Evolutionary conservation across 2,888 invertebrate species (phyloP), one percentile per base, ranked within the genome.

Genomic region (Agonopterix arenella): DNA sequence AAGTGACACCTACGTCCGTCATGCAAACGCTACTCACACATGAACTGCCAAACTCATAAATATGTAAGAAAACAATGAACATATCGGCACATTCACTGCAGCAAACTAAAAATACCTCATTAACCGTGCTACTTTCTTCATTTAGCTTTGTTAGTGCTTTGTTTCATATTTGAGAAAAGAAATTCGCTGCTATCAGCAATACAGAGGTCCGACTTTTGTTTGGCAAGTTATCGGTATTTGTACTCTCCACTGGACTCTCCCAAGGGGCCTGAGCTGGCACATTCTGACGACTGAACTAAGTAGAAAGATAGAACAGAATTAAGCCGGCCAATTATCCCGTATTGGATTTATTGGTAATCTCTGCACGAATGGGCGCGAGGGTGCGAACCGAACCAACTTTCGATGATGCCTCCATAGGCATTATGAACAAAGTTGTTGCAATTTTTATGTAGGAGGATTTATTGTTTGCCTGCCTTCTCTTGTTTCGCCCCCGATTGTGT

Each of bases 261-360:
- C 89, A 62, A 69, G 89, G 85, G 89, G 74, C 76, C 86, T 81
- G 78, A 88, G 83, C 88, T 78, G 84, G 89, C 89, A 84, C 84
- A 88, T 88, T 88, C 88, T 89, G 86, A 88, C 86, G 86, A 88
- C 88, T 88, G 86, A 85, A 88, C 85, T 86, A 88, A 89, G 89
- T 88, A 89, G 88, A 88, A 86, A 89, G 89, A 89, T 89, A 88
- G 89, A 84, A 88, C 83, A 86, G 86, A 89, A 88, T 89, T 89
- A 89, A 89, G 89, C 88, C 84, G 84, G 84, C 86, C 89, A 89
- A 89, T 89, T 89, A 89, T 89, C 89, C 88, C 89, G 88, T 88
- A 89, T 89, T 89, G 88, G 89, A 89, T 89, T 89, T 89, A 89
- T 89, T 89, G 89, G 89, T 89, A 89, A 89, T 89, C 89, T 88